Conservation (phyloP, 2,888 invertebrate species). For the Theristus sp. region DNA sequence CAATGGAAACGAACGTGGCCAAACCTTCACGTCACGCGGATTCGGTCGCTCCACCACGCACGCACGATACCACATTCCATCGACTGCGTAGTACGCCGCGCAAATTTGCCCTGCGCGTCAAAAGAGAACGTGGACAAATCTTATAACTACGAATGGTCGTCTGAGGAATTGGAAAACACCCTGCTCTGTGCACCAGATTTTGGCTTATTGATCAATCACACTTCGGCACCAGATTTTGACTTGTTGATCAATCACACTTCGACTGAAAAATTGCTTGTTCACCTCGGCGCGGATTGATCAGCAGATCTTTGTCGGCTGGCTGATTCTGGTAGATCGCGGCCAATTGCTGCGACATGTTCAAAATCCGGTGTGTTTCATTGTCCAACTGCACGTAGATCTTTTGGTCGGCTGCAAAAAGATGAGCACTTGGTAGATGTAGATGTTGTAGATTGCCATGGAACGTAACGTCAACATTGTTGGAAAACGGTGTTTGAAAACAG, state of each 20-base stretch:
- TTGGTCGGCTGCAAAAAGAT: background rate
- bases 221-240: background rate
- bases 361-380: background rate
- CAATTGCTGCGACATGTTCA: background rate
- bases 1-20: background rate
- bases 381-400: slow-evolving; percentile 3
- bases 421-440: background rate
- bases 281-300: slow-evolving; percentile 1
- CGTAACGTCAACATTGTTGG: too few relatives aligned
- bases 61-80: slow-evolving; percentile 1
- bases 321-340: background rate
- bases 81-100: slow-evolving; percentile 2
- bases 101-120: slow-evolving; percentile 3
- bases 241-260: background rate
- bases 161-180: too few relatives aligned
- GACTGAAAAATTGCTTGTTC: background rate
- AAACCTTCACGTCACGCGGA: background rate
- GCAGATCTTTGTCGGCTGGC: background rate
- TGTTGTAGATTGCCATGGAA: too few relatives aligned
- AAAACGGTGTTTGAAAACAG: too few relatives aligned
- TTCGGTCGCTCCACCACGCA: background rate
- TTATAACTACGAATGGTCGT: too few relatives aligned
- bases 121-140: too few relatives aligned
- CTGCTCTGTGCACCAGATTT: background rate
- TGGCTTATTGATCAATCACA: background rate